A percentile compares a stretch with the other conserved stretches of the same genome.
These are phyloP conservation scores for Chymomyza caudatula DNA, from an alignment of 2,888 invertebrate species.

Conservation along the genomic window DNA sequence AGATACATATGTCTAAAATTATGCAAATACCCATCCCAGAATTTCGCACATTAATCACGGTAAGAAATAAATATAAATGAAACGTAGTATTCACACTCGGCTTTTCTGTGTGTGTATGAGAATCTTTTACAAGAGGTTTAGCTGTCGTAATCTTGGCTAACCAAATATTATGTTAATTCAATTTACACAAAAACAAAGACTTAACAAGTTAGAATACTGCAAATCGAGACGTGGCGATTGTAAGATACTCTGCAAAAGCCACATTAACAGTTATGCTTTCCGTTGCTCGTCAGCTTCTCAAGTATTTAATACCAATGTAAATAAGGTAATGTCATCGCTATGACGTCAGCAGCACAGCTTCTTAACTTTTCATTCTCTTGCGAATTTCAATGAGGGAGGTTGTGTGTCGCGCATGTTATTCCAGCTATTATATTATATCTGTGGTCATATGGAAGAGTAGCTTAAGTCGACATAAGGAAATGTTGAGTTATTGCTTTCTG, in stretches of 20 bases:
- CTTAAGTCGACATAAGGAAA: too few relatives aligned
- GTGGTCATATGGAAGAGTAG: too few relatives aligned
- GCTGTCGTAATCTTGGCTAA: neutral
- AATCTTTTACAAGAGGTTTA: neutral
- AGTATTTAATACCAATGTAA: too few relatives aligned
- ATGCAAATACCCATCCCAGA: neutral
- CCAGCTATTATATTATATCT: too few relatives aligned
- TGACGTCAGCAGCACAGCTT: too few relatives aligned
- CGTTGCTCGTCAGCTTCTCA: too few relatives aligned
- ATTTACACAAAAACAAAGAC: neutral
- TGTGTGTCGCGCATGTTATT: too few relatives aligned
- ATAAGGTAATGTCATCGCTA: too few relatives aligned
- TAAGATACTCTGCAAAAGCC: neutral
- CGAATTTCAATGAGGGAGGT: too few relatives aligned
- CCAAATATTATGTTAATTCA: neutral
- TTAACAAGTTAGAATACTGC: neutral
- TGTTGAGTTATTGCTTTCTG: too few relatives aligned
- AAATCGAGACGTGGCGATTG: neutral
- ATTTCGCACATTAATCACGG: conserved; percentile 3
- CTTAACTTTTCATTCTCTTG: too few relatives aligned
- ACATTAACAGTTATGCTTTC: too few relatives aligned
- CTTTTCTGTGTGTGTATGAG: neutral
- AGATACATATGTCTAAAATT: conserved; percentile 33
- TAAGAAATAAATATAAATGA: neutral
- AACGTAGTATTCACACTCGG: neutral